Evolutionary conservation across 1,140 invertebrate species (phyloP).

Genomic region (Hypothenemus hampei): DNA sequence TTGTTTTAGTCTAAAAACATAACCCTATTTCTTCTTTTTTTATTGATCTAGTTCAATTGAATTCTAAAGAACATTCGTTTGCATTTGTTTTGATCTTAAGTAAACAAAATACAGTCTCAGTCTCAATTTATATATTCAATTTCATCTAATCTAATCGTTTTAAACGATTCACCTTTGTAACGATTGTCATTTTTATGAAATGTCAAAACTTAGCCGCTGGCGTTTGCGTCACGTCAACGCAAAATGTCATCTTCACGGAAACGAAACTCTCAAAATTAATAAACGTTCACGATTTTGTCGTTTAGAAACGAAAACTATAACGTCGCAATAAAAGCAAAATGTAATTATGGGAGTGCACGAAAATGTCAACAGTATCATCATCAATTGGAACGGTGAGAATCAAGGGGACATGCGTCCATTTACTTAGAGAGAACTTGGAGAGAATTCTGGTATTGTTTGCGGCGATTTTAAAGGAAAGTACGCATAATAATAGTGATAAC

Average conservation of each 20-base stretch:
- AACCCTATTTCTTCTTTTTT: no score
- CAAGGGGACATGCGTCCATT: conserved; percentile 37
- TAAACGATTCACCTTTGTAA: no score
- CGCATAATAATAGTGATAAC: conserved; percentile 29
- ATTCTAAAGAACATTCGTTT: not conserved
- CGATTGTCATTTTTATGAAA: no score
- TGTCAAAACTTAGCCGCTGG: no score
- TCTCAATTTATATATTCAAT: no score
- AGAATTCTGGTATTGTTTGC: conserved; percentile 43
- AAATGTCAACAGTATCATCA: conserved; percentile 38
- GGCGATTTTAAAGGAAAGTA: conserved; percentile 39
- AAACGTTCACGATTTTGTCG: conserved; percentile 8
- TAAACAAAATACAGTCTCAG: no score
- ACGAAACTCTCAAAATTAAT: conserved; percentile 11
- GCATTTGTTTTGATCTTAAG: no score
- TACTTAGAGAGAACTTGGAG: conserved; percentile 41
- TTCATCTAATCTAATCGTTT: no score
- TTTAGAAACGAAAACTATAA: not conserved
- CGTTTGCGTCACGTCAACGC: no score
- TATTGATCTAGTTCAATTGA: not conserved
- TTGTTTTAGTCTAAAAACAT: no score
- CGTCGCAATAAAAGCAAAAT: conserved; percentile 24
- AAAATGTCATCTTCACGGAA: conserved; percentile 13
- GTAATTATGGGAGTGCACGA: conserved; percentile 40
- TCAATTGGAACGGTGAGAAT: conserved; percentile 42